These are phyloP conservation scores for Philhelius pedissequus DNA, from an alignment of 2,888 invertebrate genomes.

Conservation along the genomic window DNA sequence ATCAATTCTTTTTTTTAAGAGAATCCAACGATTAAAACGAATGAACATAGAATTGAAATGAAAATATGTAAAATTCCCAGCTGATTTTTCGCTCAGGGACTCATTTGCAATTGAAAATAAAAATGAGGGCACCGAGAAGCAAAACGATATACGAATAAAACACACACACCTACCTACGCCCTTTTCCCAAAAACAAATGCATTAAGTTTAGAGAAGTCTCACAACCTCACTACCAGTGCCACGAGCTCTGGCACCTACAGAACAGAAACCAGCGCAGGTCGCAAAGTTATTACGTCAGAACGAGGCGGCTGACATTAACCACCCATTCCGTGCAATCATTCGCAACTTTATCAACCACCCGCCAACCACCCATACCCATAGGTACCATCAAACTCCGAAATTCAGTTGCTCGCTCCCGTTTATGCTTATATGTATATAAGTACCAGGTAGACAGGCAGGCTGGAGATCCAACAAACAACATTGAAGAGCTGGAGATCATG, in stretches of 20 bases:
- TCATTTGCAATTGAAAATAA: constrained; percentile 23
- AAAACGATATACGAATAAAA: constrained; percentile 1
- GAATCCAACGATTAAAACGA: not conserved
- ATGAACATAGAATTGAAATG: not conserved
- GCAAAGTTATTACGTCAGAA: constrained; percentile 59
- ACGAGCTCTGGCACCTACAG: not conserved
- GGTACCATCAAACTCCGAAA: not conserved
- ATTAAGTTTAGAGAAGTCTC: constrained; percentile 13
- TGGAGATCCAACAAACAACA: not conserved
- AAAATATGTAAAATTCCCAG: constrained; percentile 38
- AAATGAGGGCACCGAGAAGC: constrained; percentile 36
- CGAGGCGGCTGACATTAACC: constrained; percentile 11
- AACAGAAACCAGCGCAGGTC: constrained; percentile 33
- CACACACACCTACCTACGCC: constrained; percentile 10
- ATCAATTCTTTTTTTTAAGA: not conserved
- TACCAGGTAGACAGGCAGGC: constrained; percentile 49
- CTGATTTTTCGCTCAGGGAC: constrained; percentile 55
- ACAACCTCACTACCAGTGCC: not conserved
- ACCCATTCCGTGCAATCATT: not conserved
- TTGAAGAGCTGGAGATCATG: not conserved
- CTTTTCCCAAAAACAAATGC: constrained; percentile 41
- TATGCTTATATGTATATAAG: constrained; percentile 18
- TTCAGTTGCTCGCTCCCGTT: not conserved
- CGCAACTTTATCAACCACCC: not conserved
- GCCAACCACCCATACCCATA: not conserved